Conservation (phyloP, 2,888 invertebrate species). For the Watsonalla cultraria region DNA sequence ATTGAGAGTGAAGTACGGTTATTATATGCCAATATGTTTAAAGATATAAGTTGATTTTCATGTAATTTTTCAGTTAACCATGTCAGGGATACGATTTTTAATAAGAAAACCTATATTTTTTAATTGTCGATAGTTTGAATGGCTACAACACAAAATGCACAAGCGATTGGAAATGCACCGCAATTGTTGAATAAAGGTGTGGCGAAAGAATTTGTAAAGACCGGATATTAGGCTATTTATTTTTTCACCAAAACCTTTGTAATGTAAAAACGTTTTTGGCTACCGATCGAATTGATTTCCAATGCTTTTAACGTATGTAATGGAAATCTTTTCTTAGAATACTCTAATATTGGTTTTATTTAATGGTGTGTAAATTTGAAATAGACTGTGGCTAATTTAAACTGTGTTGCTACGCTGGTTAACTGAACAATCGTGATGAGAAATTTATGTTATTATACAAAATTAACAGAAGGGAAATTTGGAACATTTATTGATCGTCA, state of each 20-base stretch:
- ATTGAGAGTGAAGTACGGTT: no score
- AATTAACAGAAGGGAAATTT: no score
- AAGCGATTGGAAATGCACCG: not conserved
- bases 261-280: not conserved
- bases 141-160: not conserved
- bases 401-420: no score
- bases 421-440: not conserved
- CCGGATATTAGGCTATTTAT: not conserved
- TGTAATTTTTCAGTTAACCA: no score
- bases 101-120: no score
- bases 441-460: not conserved
- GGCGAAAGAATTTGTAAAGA: not conserved
- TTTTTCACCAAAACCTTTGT: not conserved
- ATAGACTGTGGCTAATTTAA: no score
- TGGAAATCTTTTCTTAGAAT: not conserved
- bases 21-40: no score
- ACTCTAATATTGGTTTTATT: no score
- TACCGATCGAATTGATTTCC: not conserved
- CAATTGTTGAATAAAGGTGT: not conserved
- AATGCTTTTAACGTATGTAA: not conserved
- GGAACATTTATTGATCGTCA: no score
- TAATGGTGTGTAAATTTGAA: no score
- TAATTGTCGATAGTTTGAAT: slow-evolving; percentile 15
- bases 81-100: no score
- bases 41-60: no score